Percentiles rank a stretch among this genome's conserved stretches.
These are phyloP conservation scores for Zosterops hypoxanthus DNA, from an alignment of 2,113 vertebrate genomes.

Conservation along the genomic window DNA sequence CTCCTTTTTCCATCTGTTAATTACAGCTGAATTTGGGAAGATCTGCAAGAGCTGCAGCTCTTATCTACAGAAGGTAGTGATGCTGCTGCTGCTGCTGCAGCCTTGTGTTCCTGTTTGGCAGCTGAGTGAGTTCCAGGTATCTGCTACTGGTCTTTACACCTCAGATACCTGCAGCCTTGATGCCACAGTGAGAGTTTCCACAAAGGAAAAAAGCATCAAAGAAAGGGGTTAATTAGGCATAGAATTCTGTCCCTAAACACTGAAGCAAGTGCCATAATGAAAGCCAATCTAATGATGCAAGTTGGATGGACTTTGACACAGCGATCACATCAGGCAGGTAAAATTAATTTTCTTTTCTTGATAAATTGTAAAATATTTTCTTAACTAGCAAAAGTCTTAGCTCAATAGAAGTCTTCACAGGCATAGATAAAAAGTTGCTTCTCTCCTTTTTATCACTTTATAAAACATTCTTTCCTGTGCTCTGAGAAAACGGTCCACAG, in stretches of 20 bases:
- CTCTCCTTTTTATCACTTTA: neutral
- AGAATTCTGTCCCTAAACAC: neutral
- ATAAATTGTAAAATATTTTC: neutral
- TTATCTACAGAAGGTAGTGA: constrained; percentile 59
- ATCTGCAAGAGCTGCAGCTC: neutral
- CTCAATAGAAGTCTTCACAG: neutral
- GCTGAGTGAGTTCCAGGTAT: constrained; percentile 46
- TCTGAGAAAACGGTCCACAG: neutral
- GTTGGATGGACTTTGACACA: neutral
- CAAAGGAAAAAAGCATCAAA: neutral
- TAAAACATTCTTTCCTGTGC: neutral
- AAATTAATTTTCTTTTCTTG: neutral
- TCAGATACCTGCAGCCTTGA: neutral
- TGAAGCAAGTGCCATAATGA: neutral
- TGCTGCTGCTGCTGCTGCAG: constrained; percentile 31
- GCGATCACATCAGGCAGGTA: neutral
- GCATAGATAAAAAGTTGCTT: neutral
- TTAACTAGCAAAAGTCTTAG: neutral
- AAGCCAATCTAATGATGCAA: neutral
- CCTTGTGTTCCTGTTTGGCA: constrained; percentile 63
- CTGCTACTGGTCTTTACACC: neutral
- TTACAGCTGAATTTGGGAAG: constrained; percentile 42
- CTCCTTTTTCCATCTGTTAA: constrained; percentile 63
- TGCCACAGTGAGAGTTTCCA: neutral
- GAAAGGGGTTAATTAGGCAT: neutral